A percentile compares a stretch with the other conserved stretches of the same genome.
Evolutionary conservation across 1,140 invertebrate species (phyloP).

Genomic region (Microplitis demolitor): DNA sequence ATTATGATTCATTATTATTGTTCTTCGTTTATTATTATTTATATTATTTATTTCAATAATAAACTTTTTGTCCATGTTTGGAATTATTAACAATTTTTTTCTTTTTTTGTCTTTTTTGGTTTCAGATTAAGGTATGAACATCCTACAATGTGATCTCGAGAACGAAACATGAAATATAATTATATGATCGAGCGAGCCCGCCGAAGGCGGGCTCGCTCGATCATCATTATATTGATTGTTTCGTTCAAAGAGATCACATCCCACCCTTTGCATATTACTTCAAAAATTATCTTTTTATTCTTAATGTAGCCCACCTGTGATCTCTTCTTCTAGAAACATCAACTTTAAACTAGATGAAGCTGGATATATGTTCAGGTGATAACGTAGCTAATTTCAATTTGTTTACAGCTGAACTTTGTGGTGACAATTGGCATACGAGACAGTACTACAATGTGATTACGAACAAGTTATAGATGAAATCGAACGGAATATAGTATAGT

Average conservation of each 20-base stretch:
- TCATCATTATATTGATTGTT: neutral
- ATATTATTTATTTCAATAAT: neutral
- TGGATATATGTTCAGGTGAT: too few relatives aligned
- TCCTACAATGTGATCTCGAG: neutral
- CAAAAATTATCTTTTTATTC: too few relatives aligned
- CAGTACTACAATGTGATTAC: too few relatives aligned
- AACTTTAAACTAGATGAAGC: too few relatives aligned
- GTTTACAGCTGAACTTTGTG: too few relatives aligned
- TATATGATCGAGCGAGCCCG: neutral
- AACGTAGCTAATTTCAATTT: too few relatives aligned
- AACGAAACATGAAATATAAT: neutral
- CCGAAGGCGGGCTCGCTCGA: neutral
- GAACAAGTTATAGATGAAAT: too few relatives aligned
- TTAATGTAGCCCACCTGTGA: too few relatives aligned
- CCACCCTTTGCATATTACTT: neutral
- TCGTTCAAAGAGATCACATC: neutral
- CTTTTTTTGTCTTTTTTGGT: neutral
- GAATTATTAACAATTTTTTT: neutral
- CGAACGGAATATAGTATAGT: too few relatives aligned
- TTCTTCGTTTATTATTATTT: neutral
- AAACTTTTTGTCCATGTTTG: neutral
- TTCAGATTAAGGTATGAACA: neutral
- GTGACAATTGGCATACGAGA: too few relatives aligned
- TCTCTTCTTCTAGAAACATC: too few relatives aligned
- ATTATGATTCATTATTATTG: neutral